phyloP scores from a whole-genome alignment of 2,113 vertebrate species.

The Rhabdornis inornatus region DNA sequence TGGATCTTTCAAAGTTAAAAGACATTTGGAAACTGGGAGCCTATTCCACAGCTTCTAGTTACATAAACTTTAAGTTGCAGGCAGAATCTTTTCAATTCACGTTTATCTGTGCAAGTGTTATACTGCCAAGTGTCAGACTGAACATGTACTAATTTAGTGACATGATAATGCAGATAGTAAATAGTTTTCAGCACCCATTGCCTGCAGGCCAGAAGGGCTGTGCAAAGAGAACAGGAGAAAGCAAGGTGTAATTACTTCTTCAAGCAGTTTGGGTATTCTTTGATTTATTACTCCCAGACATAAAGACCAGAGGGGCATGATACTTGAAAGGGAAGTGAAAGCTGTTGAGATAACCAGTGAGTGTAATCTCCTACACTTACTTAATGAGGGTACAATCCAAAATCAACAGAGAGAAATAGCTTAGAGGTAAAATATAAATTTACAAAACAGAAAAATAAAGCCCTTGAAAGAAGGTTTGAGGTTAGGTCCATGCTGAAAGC shows the following conservation, averaged over 20 bases:
- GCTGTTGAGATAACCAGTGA: neutral
- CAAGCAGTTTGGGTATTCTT: neutral
- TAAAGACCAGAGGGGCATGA: neutral
- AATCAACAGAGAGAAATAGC: neutral
- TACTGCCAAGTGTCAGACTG: neutral
- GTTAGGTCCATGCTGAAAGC: neutral
- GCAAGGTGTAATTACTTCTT: neutral
- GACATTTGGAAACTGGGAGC: neutral
- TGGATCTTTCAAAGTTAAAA: neutral
- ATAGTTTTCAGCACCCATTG: neutral
- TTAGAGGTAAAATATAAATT: neutral
- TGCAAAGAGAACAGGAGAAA: neutral
- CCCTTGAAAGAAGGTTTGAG: neutral
- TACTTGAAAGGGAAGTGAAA: neutral
- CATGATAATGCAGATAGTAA: neutral
- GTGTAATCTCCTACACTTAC: neutral
- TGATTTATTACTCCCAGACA: neutral
- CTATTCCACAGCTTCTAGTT: neutral
- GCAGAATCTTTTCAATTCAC: neutral
- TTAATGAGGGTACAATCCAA: neutral
- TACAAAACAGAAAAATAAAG: neutral
- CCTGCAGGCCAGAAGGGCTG: neutral
- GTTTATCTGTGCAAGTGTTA: neutral
- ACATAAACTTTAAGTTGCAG: neutral
- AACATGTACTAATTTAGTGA: neutral